Evolutionary conservation across 2,113 vertebrate species (phyloP).

Genomic region (Tursiops truncatus): DNA sequence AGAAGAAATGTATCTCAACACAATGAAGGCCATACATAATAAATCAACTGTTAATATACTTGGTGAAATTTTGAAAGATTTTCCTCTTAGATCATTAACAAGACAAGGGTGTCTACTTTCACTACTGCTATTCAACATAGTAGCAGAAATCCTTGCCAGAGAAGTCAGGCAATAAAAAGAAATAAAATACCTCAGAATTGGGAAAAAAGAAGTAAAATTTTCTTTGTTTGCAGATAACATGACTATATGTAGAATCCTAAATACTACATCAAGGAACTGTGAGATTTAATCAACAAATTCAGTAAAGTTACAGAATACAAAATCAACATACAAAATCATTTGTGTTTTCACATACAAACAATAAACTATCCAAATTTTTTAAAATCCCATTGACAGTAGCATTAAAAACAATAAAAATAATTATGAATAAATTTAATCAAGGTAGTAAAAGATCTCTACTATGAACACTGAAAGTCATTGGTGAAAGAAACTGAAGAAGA

Average conservation of each 20-base stretch:
- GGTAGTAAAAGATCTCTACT: background rate
- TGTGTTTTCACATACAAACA: background rate
- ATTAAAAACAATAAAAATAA: background rate
- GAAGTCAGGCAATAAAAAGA: too few relatives aligned
- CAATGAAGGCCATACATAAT: background rate
- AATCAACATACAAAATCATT: background rate
- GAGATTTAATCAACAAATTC: background rate
- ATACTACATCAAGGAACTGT: background rate
- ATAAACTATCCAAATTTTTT: background rate
- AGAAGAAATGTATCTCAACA: background rate
- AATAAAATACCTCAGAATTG: background rate
- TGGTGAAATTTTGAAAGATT: background rate
- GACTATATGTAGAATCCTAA: background rate
- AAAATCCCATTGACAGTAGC: background rate
- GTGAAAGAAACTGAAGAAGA: background rate
- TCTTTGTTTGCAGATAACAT: background rate
- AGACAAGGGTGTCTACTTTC: background rate
- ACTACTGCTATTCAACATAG: background rate
- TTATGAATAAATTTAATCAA: background rate
- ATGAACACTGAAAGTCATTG: background rate
- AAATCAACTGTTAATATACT: background rate
- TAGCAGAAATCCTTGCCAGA: background rate
- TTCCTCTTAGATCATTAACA: background rate
- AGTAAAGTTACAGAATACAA: background rate
- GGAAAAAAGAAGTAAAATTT: background rate